Evolutionary conservation across 1,140 invertebrate genomes (phyloP).

Genomic region (Halotydeus destructor): DNA sequence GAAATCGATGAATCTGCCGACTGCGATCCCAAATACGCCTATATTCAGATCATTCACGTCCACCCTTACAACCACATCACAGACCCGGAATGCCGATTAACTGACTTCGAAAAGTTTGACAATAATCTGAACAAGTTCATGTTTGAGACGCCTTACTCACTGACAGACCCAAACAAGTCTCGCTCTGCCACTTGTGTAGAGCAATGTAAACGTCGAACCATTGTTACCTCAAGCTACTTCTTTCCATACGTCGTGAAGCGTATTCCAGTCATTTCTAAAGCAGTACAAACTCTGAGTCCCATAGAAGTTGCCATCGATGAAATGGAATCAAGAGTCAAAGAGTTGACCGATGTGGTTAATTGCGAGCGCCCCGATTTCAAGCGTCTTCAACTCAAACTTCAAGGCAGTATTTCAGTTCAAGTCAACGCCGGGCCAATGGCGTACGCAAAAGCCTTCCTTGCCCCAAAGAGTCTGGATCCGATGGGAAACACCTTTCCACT

Average conservation of each 20-base stretch:
- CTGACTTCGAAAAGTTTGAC: constrained; percentile 63
- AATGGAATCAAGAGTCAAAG: constrained; percentile 59
- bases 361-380: constrained; percentile 57
- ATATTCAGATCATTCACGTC: constrained; percentile 77
- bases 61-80: constrained; percentile 42
- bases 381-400: constrained; percentile 65
- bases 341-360: constrained; percentile 61
- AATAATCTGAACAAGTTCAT: constrained; percentile 69
- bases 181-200: constrained; percentile 43
- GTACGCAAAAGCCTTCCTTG: constrained; percentile 71
- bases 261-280: constrained; percentile 45
- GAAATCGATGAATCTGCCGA: constrained; percentile 32
- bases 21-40: constrained; percentile 57
- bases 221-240: constrained; percentile 53
- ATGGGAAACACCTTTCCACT: constrained; percentile 36
- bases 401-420: constrained; percentile 72
- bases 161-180: constrained; percentile 30
- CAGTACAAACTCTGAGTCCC: constrained; percentile 55
- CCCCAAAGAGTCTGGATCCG: constrained; percentile 22
- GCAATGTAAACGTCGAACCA: constrained; percentile 65
- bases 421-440: constrained; percentile 86
- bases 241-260: constrained; percentile 84
- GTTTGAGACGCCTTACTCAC: constrained; percentile 79
- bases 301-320: constrained; percentile 86
- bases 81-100: constrained; percentile 35